phyloP scores from a whole-genome alignment of 2,797 vertebrate genomes.

The Lagodon rhomboides region DNA sequence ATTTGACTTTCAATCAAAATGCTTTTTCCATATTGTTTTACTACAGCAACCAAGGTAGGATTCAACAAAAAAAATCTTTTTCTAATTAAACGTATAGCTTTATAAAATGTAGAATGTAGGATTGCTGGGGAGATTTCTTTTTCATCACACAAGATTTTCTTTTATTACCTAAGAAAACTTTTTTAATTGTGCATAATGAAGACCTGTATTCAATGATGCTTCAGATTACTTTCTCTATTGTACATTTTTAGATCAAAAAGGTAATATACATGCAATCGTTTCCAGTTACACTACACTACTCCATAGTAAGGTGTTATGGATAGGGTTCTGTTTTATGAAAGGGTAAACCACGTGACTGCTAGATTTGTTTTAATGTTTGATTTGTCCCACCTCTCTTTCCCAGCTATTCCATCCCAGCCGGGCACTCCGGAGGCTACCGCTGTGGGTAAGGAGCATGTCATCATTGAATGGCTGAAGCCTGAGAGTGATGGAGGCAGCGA shows the following conservation, averaged over 20 bases:
- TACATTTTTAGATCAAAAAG: neutral
- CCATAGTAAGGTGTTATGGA: neutral
- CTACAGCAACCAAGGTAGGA: neutral
- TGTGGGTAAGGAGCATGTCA: conserved; percentile 93
- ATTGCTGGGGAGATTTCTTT: neutral
- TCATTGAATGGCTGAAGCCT: conserved; percentile 97
- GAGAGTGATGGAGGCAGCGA: conserved; percentile 97
- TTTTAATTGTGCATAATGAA: neutral
- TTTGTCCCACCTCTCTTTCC: neutral
- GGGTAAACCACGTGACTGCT: neutral
- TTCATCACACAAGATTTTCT: neutral
- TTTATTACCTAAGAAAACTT: no score
- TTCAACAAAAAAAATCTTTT: neutral
- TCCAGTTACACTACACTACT: no score
- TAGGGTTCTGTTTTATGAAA: neutral
- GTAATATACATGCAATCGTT: neutral
- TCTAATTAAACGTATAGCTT: neutral
- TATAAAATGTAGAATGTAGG: neutral
- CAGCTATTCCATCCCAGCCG: conserved; percentile 92
- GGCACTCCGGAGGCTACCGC: conserved; percentile 90
- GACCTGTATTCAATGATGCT: neutral
- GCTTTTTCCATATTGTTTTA: neutral
- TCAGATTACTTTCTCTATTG: neutral
- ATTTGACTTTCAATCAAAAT: neutral
- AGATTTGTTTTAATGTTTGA: conserved; percentile 12